These are phyloP conservation scores for Mastomys coucha DNA, from an alignment of 2,113 vertebrate species.

Conservation along the genomic window DNA sequence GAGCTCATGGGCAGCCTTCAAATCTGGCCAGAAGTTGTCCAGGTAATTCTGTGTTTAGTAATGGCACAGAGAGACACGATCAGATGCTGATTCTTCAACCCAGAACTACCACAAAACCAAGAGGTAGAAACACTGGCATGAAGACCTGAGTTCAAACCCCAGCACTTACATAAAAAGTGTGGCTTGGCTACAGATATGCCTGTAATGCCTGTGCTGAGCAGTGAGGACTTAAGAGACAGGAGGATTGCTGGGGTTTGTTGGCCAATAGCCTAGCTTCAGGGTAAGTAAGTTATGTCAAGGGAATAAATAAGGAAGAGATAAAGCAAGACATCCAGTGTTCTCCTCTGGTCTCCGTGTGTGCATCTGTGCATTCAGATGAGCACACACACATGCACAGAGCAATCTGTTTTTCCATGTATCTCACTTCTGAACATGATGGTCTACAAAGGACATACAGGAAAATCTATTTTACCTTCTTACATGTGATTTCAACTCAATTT, in stretches of 20 bases:
- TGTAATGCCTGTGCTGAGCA: not conserved
- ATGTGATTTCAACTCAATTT: slow-evolving; percentile 15
- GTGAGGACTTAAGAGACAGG: not conserved
- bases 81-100: not conserved
- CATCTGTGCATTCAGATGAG: not conserved
- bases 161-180: not conserved
- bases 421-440: not conserved
- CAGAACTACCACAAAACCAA: not conserved
- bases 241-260: not conserved
- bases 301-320: not conserved
- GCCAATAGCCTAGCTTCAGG: not conserved
- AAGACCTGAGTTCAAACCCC: not conserved
- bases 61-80: not conserved
- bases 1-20: slow-evolving; percentile 92
- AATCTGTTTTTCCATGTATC: not conserved
- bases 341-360: not conserved
- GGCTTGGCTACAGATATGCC: not conserved
- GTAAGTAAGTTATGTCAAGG: too few relatives aligned
- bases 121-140: not conserved
- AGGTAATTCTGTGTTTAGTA: slow-evolving; percentile 90
- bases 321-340: not conserved
- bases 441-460: not conserved
- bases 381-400: not conserved
- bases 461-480: not conserved
- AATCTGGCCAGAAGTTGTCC: slow-evolving; percentile 94